These are phyloP conservation scores for Platypus cylindrus DNA, from an alignment of 2,888 invertebrate genomes.

Conservation along the genomic window DNA sequence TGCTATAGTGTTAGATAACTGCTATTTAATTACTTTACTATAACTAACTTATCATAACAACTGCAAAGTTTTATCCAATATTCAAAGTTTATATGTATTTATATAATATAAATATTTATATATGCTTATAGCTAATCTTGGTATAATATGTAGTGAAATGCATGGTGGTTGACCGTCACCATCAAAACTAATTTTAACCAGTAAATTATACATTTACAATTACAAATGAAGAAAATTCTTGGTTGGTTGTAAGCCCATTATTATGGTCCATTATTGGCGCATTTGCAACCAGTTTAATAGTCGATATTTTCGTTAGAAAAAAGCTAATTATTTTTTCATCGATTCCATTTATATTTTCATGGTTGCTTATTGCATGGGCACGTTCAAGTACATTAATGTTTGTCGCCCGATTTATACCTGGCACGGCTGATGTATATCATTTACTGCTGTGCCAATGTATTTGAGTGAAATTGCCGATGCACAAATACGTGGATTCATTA, in stretches of 20 bases:
- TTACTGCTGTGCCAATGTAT: conserved; percentile 42
- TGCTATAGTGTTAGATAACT: too few relatives aligned
- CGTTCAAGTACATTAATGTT: conserved; percentile 43
- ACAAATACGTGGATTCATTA: conserved; percentile 42
- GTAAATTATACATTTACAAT: conserved; percentile 41
- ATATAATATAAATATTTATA: too few relatives aligned
- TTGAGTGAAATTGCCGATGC: conserved; percentile 46
- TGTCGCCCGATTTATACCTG: conserved; percentile 42
- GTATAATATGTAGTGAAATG: conserved; percentile 31
- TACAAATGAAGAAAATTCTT: conserved; percentile 41
- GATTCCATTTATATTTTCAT: conserved; percentile 47
- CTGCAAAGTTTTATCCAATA: too few relatives aligned
- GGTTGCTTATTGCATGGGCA: conserved; percentile 49
- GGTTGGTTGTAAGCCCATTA: conserved; percentile 52
- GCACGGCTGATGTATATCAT: conserved; percentile 39
- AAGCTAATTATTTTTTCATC: conserved; percentile 48
- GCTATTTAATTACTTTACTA: too few relatives aligned
- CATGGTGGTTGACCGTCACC: conserved; percentile 47
- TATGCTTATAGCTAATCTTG: conserved; percentile 29
- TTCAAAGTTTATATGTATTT: too few relatives aligned
- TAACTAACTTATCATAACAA: too few relatives aligned
- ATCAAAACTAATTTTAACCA: conserved; percentile 39
- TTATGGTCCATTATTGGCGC: conserved; percentile 52
- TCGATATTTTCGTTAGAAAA: conserved; percentile 53
- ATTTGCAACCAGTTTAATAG: conserved; percentile 46